phyloP scores from a whole-genome alignment of 2,888 invertebrate genomes.

The Laothoe populi region DNA sequence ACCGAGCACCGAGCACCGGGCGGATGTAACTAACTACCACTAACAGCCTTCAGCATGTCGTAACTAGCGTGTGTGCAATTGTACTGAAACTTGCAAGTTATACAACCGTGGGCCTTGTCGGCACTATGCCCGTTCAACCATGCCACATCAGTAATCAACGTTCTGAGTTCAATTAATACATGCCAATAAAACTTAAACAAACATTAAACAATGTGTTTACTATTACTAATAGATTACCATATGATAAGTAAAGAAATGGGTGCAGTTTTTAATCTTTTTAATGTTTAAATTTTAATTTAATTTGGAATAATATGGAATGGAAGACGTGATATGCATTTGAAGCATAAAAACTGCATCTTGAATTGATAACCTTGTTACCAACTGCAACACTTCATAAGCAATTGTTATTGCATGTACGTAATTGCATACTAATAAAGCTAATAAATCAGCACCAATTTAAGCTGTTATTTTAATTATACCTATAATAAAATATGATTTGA shows the following conservation, averaged over 20 bases:
- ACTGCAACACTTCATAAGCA: not conserved
- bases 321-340: slow-evolving; percentile 4
- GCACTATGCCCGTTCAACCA: slow-evolving; percentile 24
- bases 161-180: slow-evolving; percentile 32
- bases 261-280: not conserved
- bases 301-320: too few relatives aligned
- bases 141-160: slow-evolving; percentile 22
- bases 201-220: not conserved
- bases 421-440: slow-evolving; percentile 4
- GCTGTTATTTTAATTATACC: not conserved
- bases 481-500: not conserved
- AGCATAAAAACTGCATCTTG: not conserved
- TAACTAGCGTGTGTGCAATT: slow-evolving; percentile 43
- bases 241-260: not conserved
- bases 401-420: not conserved
- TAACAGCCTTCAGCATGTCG: slow-evolving; percentile 48
- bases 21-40: slow-evolving; percentile 41
- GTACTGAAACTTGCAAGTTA: slow-evolving; percentile 41
- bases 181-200: not conserved
- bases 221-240: not conserved
- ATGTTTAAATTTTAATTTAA: not conserved
- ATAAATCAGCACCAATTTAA: slow-evolving; percentile 7
- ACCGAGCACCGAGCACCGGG: slow-evolving; percentile 43
- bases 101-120: slow-evolving; percentile 35
- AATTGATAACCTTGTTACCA: slow-evolving; percentile 6